These are phyloP conservation scores for Dipodomys merriami DNA, from an alignment of 2,113 vertebrate species.

Conservation along the genomic window DNA sequence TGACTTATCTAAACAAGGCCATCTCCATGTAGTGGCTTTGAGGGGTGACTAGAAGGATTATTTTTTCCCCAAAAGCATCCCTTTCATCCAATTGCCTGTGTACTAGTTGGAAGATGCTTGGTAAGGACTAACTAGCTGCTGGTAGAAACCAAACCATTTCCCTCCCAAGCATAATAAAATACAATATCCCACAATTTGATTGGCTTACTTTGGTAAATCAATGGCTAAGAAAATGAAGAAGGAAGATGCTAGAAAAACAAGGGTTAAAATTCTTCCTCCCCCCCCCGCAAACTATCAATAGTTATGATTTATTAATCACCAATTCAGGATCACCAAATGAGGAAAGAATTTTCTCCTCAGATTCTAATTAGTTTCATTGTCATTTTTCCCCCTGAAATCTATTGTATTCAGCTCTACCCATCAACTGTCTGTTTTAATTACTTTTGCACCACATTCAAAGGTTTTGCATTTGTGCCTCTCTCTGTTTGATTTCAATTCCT, in stretches of 20 bases:
- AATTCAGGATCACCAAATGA: conserved; percentile 12
- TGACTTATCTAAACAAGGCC: background rate
- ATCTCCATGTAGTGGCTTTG: background rate
- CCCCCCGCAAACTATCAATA: conserved; percentile 20
- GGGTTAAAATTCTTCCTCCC: background rate
- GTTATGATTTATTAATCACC: conserved; percentile 47
- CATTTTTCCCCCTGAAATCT: conserved; percentile 33
- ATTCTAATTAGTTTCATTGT: conserved; percentile 69
- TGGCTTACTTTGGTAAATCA: background rate
- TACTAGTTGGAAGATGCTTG: background rate
- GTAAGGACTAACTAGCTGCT: background rate
- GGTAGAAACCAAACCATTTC: background rate
- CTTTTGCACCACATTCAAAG: conserved; percentile 83
- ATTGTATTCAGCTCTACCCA: conserved; percentile 63
- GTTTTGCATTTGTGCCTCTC: conserved; percentile 80
- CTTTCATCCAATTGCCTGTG: background rate
- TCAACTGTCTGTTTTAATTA: conserved; percentile 81
- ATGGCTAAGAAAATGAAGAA: background rate
- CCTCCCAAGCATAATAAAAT: background rate
- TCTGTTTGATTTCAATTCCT: conserved; percentile 77
- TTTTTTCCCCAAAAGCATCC: conserved; percentile 14
- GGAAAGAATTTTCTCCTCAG: conserved; percentile 15
- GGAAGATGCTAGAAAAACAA: background rate
- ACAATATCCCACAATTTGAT: background rate
- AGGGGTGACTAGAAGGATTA: background rate